Evolutionary conservation across 1,140 invertebrate genomes (phyloP), one percentile per base, ranked within the genome.

Genomic region (Hylaeus volcanicus): DNA sequence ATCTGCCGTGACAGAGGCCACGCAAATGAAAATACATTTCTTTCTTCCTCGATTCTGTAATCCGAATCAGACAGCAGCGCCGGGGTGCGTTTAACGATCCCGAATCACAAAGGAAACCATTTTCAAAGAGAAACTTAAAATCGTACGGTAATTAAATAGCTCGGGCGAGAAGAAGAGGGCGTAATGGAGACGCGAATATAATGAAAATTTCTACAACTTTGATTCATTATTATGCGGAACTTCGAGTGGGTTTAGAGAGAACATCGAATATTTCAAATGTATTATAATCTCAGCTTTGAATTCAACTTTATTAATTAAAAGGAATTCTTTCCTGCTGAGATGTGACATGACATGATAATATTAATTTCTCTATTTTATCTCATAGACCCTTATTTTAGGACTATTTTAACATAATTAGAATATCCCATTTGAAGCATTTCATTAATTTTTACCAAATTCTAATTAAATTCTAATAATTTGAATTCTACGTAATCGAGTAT

Each of bases 21-120:
- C 6, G 51, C 26, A 51, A 70, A 70, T 77, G 74, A 70, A 77
- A 77, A 77, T 77, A 60, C 39, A 11, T 77, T 77, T 70, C 74
- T 68, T 76, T 69, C 65, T 60, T 48, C 51, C 26, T n/a, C 45
- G 64, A 1, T 11, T 9, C 1, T n/a, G 26, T 48, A 48, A 65
- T 41, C 74, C 43, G 74, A 58, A 68, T 68, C 26, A 48, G 41
- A 48, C 66, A 76, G 64, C 63, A 45, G 48, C 56, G 26, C 9
- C 5, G 43, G n/a, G 5, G 9, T 12, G 15, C 64, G 74, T 68
- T 76, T 58, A 76, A 69, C 64, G 64, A 69, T 45, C 51, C 55
- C 74, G 12, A 4, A 5, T 45, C 41, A 48, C 74, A 56, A 68
- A 68, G 74, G 73, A 15, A 45, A 1, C 26, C 51, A 26, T 37